A percentile compares a stretch with the other conserved stretches of the same genome.
Evolutionary conservation across 2,888 invertebrate genomes (phyloP).

Genomic region (Philereme vetulata): DNA sequence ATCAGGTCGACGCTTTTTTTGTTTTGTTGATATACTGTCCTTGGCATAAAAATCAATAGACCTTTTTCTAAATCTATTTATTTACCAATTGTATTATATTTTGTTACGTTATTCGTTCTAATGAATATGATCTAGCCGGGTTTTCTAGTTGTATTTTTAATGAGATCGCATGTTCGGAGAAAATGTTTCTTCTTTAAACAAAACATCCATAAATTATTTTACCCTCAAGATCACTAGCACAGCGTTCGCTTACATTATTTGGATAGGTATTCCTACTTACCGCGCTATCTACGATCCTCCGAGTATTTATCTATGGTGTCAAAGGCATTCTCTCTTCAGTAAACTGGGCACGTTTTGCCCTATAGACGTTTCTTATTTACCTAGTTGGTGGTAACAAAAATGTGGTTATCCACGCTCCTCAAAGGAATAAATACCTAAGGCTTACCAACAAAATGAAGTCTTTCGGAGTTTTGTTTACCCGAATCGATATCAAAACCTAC

Average conservation of each 20-base stretch:
- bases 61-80: constrained; percentile 13
- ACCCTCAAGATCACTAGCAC: constrained; percentile 37
- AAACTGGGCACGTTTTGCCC: constrained; percentile 54
- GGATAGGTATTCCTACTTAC: constrained; percentile 40
- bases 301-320: constrained; percentile 51
- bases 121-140: constrained; percentile 1
- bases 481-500: constrained; percentile 34
- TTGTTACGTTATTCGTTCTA: neutral
- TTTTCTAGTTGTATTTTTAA: constrained; percentile 1
- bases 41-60: constrained; percentile 36
- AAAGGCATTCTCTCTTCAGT: constrained; percentile 55
- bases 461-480: constrained; percentile 49
- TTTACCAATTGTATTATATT: neutral
- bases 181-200: constrained; percentile 33
- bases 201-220: constrained; percentile 33
- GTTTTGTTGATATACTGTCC: constrained; percentile 29
- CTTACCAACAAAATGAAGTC: constrained; percentile 33
- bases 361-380: constrained; percentile 57
- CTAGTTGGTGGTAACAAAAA: constrained; percentile 46
- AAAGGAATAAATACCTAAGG: constrained; percentile 41
- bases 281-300: constrained; percentile 35
- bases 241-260: constrained; percentile 43
- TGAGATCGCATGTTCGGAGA: constrained; percentile 13
- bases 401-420: constrained; percentile 41
- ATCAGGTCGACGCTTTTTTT: constrained; percentile 25